phyloP scores from a whole-genome alignment of 2,797 vertebrate species.

The Labroides dimidiatus region DNA sequence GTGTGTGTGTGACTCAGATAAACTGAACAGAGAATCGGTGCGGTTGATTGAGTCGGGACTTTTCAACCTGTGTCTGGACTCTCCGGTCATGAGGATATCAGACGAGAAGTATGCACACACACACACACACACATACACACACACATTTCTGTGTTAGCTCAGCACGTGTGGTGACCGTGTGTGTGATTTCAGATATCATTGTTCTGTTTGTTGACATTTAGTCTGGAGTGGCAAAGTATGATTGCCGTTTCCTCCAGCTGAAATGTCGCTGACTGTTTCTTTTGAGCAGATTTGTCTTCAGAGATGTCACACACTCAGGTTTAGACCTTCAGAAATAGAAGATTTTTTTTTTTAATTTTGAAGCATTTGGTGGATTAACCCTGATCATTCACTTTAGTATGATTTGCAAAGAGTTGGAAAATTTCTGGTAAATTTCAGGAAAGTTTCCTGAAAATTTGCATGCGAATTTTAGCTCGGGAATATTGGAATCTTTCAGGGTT shows the following conservation, averaged over 20 bases:
- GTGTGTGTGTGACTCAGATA: conserved; percentile 73
- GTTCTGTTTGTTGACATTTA: conserved; percentile 45
- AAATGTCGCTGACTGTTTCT: neutral
- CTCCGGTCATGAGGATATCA: conserved; percentile 87
- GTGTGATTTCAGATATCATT: conserved; percentile 55
- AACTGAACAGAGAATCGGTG: conserved; percentile 89
- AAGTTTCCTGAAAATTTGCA: no score
- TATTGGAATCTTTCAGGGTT: no score
- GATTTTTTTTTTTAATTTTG: no score
- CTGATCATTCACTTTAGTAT: no score
- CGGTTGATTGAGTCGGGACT: conserved; percentile 85
- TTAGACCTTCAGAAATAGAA: neutral
- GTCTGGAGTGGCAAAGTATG: conserved; percentile 14
- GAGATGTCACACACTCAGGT: neutral
- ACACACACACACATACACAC: conserved; percentile 8
- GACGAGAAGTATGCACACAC: conserved; percentile 82
- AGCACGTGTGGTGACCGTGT: conserved; percentile 31
- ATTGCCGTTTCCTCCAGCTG: conserved; percentile 35
- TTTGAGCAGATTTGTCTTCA: neutral
- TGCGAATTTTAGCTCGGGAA: no score
- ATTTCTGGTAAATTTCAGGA: no score
- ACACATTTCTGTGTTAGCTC: conserved; percentile 44
- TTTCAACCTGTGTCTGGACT: conserved; percentile 87
- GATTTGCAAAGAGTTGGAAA: no score
- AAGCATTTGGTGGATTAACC: no score